Conservation (phyloP, 2,113 vertebrate species). For the Zosterops lateralis region DNA sequence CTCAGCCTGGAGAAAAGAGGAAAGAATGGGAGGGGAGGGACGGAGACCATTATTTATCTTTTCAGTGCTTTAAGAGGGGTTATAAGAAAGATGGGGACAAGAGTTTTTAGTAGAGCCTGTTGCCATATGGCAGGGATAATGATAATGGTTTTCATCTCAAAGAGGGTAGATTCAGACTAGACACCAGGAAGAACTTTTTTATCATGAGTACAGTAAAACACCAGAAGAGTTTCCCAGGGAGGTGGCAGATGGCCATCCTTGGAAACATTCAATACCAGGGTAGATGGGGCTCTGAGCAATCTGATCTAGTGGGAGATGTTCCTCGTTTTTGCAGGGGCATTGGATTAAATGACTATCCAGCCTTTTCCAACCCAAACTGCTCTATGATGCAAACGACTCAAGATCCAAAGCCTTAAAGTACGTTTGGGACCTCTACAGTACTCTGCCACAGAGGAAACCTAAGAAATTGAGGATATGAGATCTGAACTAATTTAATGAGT, state of each 20-base stretch:
- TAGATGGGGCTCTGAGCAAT: background rate
- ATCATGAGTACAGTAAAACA: background rate
- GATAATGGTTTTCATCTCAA: background rate
- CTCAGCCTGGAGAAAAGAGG: background rate
- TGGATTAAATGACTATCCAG: background rate
- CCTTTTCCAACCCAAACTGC: background rate
- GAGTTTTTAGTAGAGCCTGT: background rate
- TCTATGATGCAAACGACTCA: background rate
- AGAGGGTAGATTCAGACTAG: background rate
- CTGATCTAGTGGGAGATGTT: background rate
- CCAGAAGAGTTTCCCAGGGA: background rate
- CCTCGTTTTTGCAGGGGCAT: background rate
- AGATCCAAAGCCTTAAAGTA: background rate
- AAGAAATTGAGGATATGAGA: background rate
- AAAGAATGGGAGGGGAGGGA: background rate
- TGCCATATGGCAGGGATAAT: background rate
- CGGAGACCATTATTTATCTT: background rate
- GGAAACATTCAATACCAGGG: background rate
- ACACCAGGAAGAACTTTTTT: background rate
- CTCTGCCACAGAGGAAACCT: background rate
- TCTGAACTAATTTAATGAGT: background rate
- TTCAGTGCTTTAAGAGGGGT: background rate
- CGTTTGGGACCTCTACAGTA: background rate
- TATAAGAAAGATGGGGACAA: background rate
- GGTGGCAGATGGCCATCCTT: background rate